Conservation (phyloP, 2,888 invertebrate genomes). For the Cosmia pyralina region DNA sequence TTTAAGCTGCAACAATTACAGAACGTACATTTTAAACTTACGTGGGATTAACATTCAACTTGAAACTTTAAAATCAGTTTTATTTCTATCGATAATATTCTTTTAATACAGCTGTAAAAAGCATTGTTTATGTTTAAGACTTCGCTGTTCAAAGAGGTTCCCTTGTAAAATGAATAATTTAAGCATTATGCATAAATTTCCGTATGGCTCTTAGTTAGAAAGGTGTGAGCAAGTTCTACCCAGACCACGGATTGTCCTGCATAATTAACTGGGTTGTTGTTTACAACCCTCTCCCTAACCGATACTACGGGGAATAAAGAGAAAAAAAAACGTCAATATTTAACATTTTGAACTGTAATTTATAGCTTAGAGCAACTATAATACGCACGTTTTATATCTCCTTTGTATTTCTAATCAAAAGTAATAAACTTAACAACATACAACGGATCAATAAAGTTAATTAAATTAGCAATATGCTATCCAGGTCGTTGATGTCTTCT, state of each 20-base stretch:
- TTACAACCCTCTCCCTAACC: slow-evolving; percentile 22
- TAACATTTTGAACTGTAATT: slow-evolving; percentile 2
- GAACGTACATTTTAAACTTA: slow-evolving; percentile 1
- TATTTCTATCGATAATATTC: not conserved
- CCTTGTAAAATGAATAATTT: slow-evolving; percentile 29
- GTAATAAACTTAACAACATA: not conserved
- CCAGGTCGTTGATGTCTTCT: slow-evolving; percentile 55
- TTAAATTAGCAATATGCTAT: slow-evolving; percentile 22
- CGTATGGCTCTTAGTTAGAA: slow-evolving; percentile 39
- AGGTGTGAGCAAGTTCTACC: slow-evolving; percentile 45
- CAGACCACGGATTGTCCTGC: slow-evolving; percentile 52
- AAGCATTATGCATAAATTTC: slow-evolving; percentile 26
- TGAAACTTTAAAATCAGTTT: not conserved
- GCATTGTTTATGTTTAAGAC: not conserved
- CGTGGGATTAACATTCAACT: not conserved
- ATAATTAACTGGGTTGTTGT: slow-evolving; percentile 46
- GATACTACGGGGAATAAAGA: slow-evolving; percentile 19
- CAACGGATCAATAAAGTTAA: slow-evolving; percentile 35
- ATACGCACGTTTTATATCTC: not conserved
- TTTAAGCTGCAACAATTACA: slow-evolving; percentile 28
- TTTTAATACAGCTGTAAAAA: not conserved
- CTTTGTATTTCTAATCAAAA: not conserved
- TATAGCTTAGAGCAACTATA: not conserved
- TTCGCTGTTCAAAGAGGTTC: slow-evolving; percentile 2
- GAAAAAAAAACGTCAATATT: slow-evolving; percentile 25